Base-by-base conservation (phyloP, 2,113 vertebrate genomes). In the Tricholaema leucomelas region DNA sequence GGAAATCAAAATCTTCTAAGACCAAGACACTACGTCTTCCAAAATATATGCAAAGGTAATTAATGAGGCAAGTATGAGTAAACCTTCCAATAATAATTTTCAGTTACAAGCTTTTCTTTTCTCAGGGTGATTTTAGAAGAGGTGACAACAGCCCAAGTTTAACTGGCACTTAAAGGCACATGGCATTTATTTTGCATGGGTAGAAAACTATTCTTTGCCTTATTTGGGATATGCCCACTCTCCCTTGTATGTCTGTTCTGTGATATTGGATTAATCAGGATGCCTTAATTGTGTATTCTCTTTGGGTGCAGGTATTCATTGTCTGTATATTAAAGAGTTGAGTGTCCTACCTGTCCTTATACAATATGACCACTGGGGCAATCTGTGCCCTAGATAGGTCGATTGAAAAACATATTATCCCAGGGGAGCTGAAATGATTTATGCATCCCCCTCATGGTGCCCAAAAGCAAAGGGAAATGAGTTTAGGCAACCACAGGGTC, bases 241-340 rank as follows among this genome's bases (percentile, higher is more conserved):
- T 40, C 50, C 42, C 28, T 85, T 81, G 58, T 77, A 23, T 60
- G 40, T 71, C 90, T 88, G 67, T 63, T 72, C 63, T 60, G 27
- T 55, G 87, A 71, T 65, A 81, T 8, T 81, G 91, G 82, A 74
- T 92, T 94, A 93, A 95, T 94, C 78, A 83, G 78, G 81, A 86
- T 87, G 69, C 88, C 96, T 93, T 96, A 96, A 93, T 85, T 96
- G 86, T 86, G 88, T 86, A 95, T 96, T 95, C 89, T 87, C 64
- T 67, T 35, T 84, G 75, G 69, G 72, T 96, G 84, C 59, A 0
- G 61, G 74, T 72, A 35, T 84, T 90, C 95, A 79, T 24, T 88
- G 86, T 81, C 92, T 88, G 69, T 95, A 76, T 92, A 76, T 85
- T 96, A 95, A 96, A 94, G 91, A 95, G 91, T 58, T 87, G 88